phyloP scores from a whole-genome alignment of 2,797 vertebrate species.

The Tamandua tetradactyla region DNA sequence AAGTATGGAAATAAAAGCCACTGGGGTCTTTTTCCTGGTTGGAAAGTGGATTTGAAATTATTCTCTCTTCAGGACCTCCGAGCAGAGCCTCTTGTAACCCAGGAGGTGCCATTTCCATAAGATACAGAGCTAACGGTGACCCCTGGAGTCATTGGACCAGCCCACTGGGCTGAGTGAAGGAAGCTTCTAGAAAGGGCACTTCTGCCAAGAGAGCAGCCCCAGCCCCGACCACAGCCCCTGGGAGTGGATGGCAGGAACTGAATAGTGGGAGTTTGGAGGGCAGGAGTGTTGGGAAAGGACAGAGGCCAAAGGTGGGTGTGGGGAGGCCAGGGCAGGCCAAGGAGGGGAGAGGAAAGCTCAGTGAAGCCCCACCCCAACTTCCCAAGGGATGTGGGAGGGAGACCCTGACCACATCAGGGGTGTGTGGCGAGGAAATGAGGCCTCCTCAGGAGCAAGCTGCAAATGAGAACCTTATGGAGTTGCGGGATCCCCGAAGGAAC shows the following conservation, averaged over 20 bases:
- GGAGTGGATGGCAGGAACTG: neutral
- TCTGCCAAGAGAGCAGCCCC: neutral
- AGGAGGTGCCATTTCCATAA: slow-evolving; percentile 40
- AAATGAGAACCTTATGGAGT: slow-evolving; percentile 80
- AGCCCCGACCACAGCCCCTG: neutral
- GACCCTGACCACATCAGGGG: slow-evolving; percentile 78
- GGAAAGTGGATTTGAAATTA: neutral
- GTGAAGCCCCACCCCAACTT: slow-evolving; percentile 46
- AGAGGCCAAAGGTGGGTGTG: neutral
- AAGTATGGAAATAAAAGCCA: neutral
- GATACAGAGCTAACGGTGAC: neutral
- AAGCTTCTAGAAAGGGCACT: slow-evolving; percentile 62
- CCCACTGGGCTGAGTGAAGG: neutral
- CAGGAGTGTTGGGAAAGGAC: neutral
- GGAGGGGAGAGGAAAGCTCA: neutral
- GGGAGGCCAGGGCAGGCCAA: neutral
- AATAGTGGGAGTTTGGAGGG: neutral
- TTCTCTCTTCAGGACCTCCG: neutral
- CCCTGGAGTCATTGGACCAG: neutral
- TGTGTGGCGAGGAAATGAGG: slow-evolving; percentile 79
- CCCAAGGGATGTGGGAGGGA: slow-evolving; percentile 49
- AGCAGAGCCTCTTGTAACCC: neutral
- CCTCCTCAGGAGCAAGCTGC: slow-evolving; percentile 76
- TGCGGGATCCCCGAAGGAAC: slow-evolving; percentile 71
- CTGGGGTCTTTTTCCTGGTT: neutral